Percentiles rank a stretch among this genome's conserved stretches.
Evolutionary conservation across 2,797 vertebrate genomes (phyloP).

Genomic region (Lemur catta): DNA sequence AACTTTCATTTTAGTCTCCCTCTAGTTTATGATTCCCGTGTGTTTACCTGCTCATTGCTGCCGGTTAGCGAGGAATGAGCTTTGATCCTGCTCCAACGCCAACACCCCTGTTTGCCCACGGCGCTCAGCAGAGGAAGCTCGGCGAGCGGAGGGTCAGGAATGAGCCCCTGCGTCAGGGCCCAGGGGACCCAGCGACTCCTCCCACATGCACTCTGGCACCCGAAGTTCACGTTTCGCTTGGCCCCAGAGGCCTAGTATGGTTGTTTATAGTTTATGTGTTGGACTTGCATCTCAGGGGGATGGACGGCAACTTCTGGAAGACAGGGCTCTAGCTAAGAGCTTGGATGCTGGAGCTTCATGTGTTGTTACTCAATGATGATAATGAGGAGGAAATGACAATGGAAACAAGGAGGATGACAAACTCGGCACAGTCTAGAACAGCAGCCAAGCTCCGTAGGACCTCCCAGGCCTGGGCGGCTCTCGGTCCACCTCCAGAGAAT

Average conservation of each 20-base stretch:
- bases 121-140: not conserved
- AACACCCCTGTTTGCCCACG: slow-evolving; percentile 67
- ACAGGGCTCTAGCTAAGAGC: not conserved
- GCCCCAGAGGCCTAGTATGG: not conserved
- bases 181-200: not conserved
- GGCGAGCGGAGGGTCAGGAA: not conserved
- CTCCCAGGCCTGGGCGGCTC: not conserved
- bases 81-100: slow-evolving; percentile 80
- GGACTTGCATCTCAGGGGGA: too few relatives aligned
- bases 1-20: slow-evolving; percentile 37
- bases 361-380: too few relatives aligned
- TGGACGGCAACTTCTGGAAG: not conserved
- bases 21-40: slow-evolving; percentile 34
- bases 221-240: accelerated
- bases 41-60: slow-evolving; percentile 74
- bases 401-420: not conserved
- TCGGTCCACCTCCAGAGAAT: not conserved
- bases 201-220: not conserved
- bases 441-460: not conserved
- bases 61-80: slow-evolving; percentile 63
- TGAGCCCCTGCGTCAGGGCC: not conserved
- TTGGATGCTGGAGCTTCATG: not conserved
- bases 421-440: not conserved
- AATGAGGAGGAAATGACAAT: not conserved
- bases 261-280: not conserved